Evolutionary conservation across 2,113 vertebrate genomes (phyloP).

Genomic region (Tangachromis dhanisi): DNA sequence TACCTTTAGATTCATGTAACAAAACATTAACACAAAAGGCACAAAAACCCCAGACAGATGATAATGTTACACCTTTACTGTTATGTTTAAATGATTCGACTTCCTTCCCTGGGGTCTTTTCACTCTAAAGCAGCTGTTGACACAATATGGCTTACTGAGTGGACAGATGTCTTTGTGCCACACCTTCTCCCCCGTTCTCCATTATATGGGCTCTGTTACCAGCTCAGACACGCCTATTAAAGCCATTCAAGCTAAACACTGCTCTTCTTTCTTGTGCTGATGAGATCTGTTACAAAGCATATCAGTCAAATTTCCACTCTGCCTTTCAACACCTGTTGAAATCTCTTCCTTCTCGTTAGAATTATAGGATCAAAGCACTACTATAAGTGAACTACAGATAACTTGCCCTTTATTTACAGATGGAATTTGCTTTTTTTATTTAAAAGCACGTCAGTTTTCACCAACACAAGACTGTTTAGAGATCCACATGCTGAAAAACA

Average conservation of each 20-base stretch:
- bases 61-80: slow-evolving; percentile 35
- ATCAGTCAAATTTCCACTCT: not conserved
- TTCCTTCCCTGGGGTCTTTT: slow-evolving; percentile 24
- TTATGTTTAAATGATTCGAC: slow-evolving; percentile 35
- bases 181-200: slow-evolving; percentile 48
- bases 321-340: slow-evolving; percentile 1
- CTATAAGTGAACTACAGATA: not conserved
- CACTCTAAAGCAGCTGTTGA: slow-evolving; percentile 60
- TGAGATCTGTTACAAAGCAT: not conserved
- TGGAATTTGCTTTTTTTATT: not conserved
- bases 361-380: not conserved
- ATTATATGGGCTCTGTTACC: slow-evolving; percentile 16
- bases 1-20: not conserved
- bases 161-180: slow-evolving; percentile 61
- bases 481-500: not conserved
- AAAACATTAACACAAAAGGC: slow-evolving; percentile 14
- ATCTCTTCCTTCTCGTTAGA: not conserved
- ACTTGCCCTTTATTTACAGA: not conserved
- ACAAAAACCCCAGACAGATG: not conserved
- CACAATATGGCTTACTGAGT: slow-evolving; percentile 46
- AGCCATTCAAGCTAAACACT: slow-evolving; percentile 28
- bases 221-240: slow-evolving; percentile 32
- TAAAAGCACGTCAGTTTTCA: not conserved
- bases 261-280: not conserved
- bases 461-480: not conserved